phyloP scores from a whole-genome alignment of 1,140 invertebrate species.

The Drosophila quadrilineata region DNA sequence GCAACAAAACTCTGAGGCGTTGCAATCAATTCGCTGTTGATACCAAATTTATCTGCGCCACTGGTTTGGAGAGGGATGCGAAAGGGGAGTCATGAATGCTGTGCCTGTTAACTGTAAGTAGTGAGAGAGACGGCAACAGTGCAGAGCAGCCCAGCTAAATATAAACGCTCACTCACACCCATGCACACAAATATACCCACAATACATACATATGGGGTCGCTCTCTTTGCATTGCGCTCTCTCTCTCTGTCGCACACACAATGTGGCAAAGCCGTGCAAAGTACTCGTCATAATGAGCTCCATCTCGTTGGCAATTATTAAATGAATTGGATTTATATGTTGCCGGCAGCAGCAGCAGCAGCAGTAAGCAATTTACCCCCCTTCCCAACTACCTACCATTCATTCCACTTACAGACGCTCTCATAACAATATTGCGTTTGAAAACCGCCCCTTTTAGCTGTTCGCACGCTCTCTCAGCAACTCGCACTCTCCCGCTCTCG shows the following conservation, averaged over 20 bases:
- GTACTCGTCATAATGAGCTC: conserved; percentile 80
- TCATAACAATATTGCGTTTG: conserved; percentile 3
- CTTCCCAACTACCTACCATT: too few species aligned
- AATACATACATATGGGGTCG: too few species aligned
- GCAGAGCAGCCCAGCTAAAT: conserved; percentile 37
- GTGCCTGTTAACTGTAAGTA: conserved; percentile 23
- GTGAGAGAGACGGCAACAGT: conserved; percentile 24
- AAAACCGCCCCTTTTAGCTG: conserved; percentile 24
- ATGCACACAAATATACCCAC: neutral
- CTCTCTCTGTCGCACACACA: conserved; percentile 18
- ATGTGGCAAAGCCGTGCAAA: conserved; percentile 73
- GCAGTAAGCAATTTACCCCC: neutral
- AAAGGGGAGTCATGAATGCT: too few species aligned
- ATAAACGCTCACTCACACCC: conserved; percentile 21
- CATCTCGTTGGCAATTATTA: conserved; percentile 81
- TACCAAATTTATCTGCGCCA: conserved; percentile 35
- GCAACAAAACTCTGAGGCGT: conserved; percentile 46
- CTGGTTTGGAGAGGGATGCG: neutral
- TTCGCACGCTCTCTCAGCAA: neutral
- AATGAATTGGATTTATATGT: conserved; percentile 80
- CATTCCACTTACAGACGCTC: too few species aligned
- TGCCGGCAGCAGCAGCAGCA: conserved; percentile 31
- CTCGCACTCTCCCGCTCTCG: neutral
- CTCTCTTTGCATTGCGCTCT: neutral
- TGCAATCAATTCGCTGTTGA: conserved; percentile 50